Evolutionary conservation across 2,888 invertebrate species (phyloP).

Genomic region (Diaphora mendica): DNA sequence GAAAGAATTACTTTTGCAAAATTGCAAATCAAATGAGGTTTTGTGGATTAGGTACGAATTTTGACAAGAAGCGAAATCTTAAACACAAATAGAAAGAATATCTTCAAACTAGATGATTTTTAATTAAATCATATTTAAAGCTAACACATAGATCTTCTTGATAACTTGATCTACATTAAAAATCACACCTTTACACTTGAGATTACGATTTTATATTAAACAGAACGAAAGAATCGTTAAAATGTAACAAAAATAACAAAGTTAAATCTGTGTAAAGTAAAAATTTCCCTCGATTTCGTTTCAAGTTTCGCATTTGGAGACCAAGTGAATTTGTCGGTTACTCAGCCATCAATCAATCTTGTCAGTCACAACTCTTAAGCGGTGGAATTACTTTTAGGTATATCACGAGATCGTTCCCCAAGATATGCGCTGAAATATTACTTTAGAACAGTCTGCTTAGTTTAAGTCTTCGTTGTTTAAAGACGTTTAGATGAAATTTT

Average conservation of each 20-base stretch:
- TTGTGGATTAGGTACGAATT: not conserved
- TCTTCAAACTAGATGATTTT: not conserved
- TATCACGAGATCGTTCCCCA: conserved; percentile 74
- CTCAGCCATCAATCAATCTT: conserved; percentile 78
- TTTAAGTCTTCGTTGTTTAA: conserved; percentile 35
- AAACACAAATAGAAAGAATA: not conserved
- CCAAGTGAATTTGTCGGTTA: conserved; percentile 75
- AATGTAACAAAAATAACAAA: conserved; percentile 19
- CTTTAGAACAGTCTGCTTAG: conserved; percentile 49
- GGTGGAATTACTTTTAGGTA: conserved; percentile 74
- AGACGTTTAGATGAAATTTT: conserved; percentile 52
- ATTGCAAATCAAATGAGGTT: not conserved
- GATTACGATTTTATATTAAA: not conserved
- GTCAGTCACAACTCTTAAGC: conserved; percentile 77
- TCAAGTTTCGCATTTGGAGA: conserved; percentile 59
- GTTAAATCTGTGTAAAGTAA: conserved; percentile 46
- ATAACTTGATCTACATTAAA: not conserved
- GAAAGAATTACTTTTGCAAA: too few relatives aligned
- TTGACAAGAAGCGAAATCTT: not conserved
- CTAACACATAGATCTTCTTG: not conserved
- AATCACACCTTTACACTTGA: not conserved
- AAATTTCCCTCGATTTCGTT: conserved; percentile 48
- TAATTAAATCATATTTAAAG: not conserved
- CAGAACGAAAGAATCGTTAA: conserved; percentile 6
- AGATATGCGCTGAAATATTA: conserved; percentile 76